These are phyloP conservation scores for Stegophylla sp. DNA, from an alignment of 2,888 invertebrate species.

Conservation along the genomic window DNA sequence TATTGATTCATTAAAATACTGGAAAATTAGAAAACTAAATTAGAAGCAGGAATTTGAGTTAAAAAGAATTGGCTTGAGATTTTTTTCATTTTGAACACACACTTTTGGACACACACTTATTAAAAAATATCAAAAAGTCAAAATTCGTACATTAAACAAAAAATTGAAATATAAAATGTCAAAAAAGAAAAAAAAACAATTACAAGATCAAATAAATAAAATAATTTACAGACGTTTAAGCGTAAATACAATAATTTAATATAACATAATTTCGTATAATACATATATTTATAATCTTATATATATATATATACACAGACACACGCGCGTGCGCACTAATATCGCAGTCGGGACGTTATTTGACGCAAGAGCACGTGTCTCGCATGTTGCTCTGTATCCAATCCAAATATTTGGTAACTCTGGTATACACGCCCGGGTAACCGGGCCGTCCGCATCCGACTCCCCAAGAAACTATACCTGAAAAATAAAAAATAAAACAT, in stretches of 20 bases:
- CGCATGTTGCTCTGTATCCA: constrained; percentile 75
- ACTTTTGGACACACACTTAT: background rate
- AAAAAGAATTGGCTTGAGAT: no score
- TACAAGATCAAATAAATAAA: constrained; percentile 17
- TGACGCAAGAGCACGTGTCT: constrained; percentile 73
- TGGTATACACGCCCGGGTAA: constrained; percentile 81
- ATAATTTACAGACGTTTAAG: constrained; percentile 30
- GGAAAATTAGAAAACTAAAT: no score
- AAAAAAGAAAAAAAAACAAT: background rate
- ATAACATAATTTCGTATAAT: constrained; percentile 1
- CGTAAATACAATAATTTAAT: constrained; percentile 13
- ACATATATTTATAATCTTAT: background rate
- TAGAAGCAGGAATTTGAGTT: no score
- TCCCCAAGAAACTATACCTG: constrained; percentile 65
- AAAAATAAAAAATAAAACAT: constrained; percentile 2
- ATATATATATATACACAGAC: constrained; percentile 1
- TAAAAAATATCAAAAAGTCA: background rate
- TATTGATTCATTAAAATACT: no score
- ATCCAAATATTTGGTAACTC: constrained; percentile 78
- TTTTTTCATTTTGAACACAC: background rate
- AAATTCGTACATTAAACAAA: no score
- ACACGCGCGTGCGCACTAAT: background rate
- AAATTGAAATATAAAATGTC: background rate
- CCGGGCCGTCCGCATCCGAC: constrained; percentile 70
- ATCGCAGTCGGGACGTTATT: constrained; percentile 23